A percentile compares a stretch with the other conserved stretches of the same genome.
These are phyloP conservation scores for Labroides dimidiatus DNA, from an alignment of 2,797 vertebrate species.

Conservation along the genomic window DNA sequence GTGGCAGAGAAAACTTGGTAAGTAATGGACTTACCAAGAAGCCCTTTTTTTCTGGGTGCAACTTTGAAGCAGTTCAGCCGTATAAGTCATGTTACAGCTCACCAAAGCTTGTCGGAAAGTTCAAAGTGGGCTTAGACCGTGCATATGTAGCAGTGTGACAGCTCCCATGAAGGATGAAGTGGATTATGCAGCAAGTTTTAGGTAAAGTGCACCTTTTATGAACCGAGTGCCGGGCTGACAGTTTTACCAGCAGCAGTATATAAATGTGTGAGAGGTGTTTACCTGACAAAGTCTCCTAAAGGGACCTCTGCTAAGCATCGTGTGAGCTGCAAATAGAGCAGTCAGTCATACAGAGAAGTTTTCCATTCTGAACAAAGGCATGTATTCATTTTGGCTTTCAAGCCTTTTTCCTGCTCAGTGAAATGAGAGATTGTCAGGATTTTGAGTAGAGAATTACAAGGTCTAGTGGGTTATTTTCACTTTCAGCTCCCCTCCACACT, in stretches of 20 bases:
- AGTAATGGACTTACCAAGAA: constrained; percentile 9
- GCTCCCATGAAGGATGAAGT: constrained; percentile 51
- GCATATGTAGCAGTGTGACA: constrained; percentile 40
- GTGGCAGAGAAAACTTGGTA: not conserved
- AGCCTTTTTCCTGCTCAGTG: not conserved
- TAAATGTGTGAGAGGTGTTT: not conserved
- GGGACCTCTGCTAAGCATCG: not conserved
- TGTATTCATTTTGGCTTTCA: not conserved
- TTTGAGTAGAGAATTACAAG: constrained; percentile 23
- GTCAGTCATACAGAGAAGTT: not conserved
- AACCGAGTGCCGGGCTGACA: constrained; percentile 17
- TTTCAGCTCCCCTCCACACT: not conserved
- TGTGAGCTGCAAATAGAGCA: not conserved
- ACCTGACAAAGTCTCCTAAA: not conserved
- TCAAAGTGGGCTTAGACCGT: constrained; percentile 52
- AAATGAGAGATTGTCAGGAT: constrained; percentile 11
- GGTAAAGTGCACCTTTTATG: constrained; percentile 38
- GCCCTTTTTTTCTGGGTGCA: constrained; percentile 25
- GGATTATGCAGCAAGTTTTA: constrained; percentile 50
- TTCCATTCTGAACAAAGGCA: constrained; percentile 2
- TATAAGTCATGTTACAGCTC: constrained; percentile 43
- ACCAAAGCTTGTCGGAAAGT: constrained; percentile 54
- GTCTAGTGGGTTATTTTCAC: constrained; percentile 28
- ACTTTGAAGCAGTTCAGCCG: constrained; percentile 48
- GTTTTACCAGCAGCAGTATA: not conserved